Base-by-base conservation (phyloP, 2,797 vertebrate genomes). In the Danio albolineatus region DNA sequence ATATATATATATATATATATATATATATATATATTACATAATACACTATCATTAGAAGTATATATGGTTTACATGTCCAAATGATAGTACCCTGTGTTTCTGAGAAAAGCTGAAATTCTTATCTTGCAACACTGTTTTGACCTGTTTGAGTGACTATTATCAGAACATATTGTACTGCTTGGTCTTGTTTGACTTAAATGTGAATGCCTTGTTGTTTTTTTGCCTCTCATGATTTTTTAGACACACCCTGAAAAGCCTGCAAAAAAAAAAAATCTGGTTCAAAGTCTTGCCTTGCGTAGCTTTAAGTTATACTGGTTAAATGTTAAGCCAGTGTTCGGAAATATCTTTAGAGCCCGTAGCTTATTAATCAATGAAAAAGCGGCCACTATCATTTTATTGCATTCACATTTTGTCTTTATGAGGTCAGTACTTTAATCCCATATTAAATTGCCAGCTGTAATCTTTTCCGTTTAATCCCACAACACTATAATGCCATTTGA, bases 291-390 rank as follows among this genome's bases (percentile, higher is more conserved):
- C 66, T 43, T 8, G 2, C 41, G 10, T 38, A 57, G 21, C 12
- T 77, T 67, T 59, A 77, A 59, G 8, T 57, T 46, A 51, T 4
- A 14, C 36, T 67, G 10, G 62, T 69, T 67, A 59, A 76, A 77
- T 39, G 64, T 16, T 69, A 78, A 77, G 13, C 64, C 53, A 16
- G 13, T 12, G 8, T 5, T 21, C 13, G 16, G 0, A n/a, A 2
- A n/a, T 28, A 12, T 56, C 57, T 57, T 57, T 10, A 21, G 8
- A 73, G n/a, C 9, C 9, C 4, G 0, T 39, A 54, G 36, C 17
- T 38, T 16, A 4, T 69, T 51, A n/a, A 38, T 53, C 14, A 51
- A 53, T 14, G 17, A 14, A 43, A 70, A 70, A 43, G 12, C 10
- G 17, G 71, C 6, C 43, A 39, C 73, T 60, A 13, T 36, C 51